Base-by-base conservation (phyloP, 2,113 vertebrate genomes). In the Chaetorhynchus papuensis region DNA sequence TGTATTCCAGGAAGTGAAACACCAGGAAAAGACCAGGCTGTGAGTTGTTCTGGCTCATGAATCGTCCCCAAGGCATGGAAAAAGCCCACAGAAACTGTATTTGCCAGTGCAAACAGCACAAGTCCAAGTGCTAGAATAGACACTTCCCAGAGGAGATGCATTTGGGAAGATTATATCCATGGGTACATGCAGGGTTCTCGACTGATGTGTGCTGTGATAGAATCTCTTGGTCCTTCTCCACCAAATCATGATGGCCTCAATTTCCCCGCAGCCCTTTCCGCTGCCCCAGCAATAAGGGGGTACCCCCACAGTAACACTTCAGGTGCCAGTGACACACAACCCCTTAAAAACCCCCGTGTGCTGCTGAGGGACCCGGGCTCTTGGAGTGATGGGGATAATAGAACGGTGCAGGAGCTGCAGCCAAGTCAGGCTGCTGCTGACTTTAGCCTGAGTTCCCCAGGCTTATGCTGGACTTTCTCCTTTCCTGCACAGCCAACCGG, bases 1-100 rank as follows among this genome's bases (percentile, higher is more conserved):
- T 78, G 31, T 87, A 76, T 92, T 90, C 68, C 49, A 95, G 93
- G 85, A 95, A 78, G 14, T 3, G 57, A 78, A 94, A 90, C 52
- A 72, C 30, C 57, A 89, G 41, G 63, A 90, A 74, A 83, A 81
- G 80, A 81, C 52, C 44, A 92, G 44, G 68, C 17, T 0, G 0
- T 22, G 44, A 78, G 49, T 45, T 78, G 20, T 75, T 89, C 69
- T 94, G 85, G 41, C 56, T 70, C 69, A 53, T 60, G n/a, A 90
- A 30, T 72, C 78, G n/a, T 78, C 53, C 89, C 16, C 16, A 52
- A 60, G 49, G 20, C 49, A 39, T 6, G 53, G 56, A 78, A 88
- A 87, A 72, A 79, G 23, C 23, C 45, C 65, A 47, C 44, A 53
- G 52, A 89, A 84, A 53, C 53, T 7, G 1, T 20, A 78, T 89